A percentile compares a stretch with the other conserved stretches of the same genome.
phyloP scores from a whole-genome alignment of 2,797 vertebrate species.

The Thunnus albacares region DNA sequence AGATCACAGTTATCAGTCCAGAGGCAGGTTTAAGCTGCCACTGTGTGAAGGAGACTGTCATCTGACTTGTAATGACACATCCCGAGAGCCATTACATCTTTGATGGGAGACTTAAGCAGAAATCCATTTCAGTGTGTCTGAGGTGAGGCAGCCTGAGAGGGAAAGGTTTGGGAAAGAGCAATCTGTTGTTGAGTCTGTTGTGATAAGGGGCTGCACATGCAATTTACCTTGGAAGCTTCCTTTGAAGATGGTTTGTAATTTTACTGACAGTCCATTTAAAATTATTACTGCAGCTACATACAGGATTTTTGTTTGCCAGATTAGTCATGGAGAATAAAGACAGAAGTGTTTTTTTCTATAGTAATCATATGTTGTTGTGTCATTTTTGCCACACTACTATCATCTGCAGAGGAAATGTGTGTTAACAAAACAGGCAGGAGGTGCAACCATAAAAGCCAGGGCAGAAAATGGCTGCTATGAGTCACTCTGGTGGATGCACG shows the following conservation, averaged over 20 bases:
- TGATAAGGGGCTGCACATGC: conserved; percentile 63
- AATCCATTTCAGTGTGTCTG: conserved; percentile 75
- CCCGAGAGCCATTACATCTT: conserved; percentile 71
- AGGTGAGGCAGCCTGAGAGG: conserved; percentile 47
- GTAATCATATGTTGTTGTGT: conserved; percentile 26
- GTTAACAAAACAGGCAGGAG: conserved; percentile 29
- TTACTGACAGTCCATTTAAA: conserved; percentile 45
- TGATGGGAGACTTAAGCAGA: conserved; percentile 77
- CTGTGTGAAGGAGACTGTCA: conserved; percentile 66
- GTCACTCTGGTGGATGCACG: conserved; percentile 4
- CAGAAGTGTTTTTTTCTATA: conserved; percentile 5
- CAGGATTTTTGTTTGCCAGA: not conserved
- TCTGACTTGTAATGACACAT: conserved; percentile 80
- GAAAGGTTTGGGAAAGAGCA: conserved; percentile 46
- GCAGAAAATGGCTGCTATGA: conserved; percentile 65
- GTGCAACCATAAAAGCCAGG: conserved; percentile 37
- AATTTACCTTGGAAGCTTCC: conserved; percentile 49
- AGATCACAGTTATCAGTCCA: conserved; percentile 73
- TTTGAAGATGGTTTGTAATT: conserved; percentile 42
- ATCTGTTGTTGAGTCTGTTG: conserved; percentile 61
- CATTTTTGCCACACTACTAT: conserved; percentile 18
- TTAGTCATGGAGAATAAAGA: conserved; percentile 26
- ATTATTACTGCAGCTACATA: conserved; percentile 23
- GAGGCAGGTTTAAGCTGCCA: conserved; percentile 66
- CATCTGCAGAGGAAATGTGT: conserved; percentile 38